Base-by-base conservation (phyloP, 1,140 invertebrate genomes). In the Drosophila lini region DNA sequence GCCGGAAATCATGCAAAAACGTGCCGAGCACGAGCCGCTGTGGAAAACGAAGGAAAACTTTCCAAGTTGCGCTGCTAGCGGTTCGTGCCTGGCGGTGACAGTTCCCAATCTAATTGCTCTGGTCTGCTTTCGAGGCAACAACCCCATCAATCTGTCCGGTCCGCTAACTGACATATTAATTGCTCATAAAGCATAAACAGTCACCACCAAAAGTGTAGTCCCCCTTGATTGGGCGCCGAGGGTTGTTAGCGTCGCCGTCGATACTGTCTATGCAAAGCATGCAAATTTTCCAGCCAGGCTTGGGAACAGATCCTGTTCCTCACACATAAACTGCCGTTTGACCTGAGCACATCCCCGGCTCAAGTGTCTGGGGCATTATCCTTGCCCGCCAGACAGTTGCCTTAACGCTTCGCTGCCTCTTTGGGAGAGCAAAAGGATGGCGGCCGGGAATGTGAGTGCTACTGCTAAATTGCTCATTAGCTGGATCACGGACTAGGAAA, bases 1-100 rank as follows among this genome's bases (percentile, higher is more conserved):
- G 58, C 77, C 82, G 83, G 80, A 86, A 83, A 80, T 89, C 82
- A 86, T 86, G 84, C 82, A 89, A 80, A 89, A 86, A 83, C 82
- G 84, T 86, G 82, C 60, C 82, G 60, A 38, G 15, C 83, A 89
- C 82, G 84, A 83, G 82, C 64, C 83, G 45, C 19, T 16, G 34
- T 48, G 67, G 53, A 59, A 81, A 80, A 52, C 53, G 28, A 28
- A 60, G 73, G 73, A 78, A 80, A 74, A 74, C 52, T 55, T 70
- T 67, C 32, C 71, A 60, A 73, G 61, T 64, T 62, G 32, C 38
- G 19, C 32, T 42, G 38, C 32, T 47, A 67, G 38, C 68, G 28
- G 7, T 55, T 67, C 56, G 57, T 71, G 80, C 50, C 83, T 85
- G 81, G 6, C 64, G 60, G 42, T 78, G 81, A 86, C 81, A 80